Evolutionary conservation across 2,113 vertebrate species (phyloP), one percentile per base, ranked within the genome.

Genomic region (Oncorhynchus tshawytscha): DNA sequence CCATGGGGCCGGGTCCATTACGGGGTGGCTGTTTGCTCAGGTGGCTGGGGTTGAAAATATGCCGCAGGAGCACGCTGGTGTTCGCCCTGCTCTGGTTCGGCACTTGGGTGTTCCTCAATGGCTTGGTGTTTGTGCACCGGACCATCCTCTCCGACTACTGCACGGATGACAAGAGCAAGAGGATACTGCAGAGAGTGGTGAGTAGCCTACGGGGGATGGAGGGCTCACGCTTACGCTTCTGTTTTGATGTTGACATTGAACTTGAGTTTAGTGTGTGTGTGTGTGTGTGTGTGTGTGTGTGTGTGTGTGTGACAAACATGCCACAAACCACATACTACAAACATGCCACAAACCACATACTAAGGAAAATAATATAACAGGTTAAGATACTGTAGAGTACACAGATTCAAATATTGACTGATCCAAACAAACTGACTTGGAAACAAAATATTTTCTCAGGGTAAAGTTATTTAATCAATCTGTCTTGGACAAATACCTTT

Each of bases 131-230:
- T 78, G 92, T 95, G 65, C 95, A 94, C 90, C 89, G 94, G 77
- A 93, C 87, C 82, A 93, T 94, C 86, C 92, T 95, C 84, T 95
- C 96, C 0, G 96, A 96, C 89, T 94, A 91, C 91, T 98, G 96
- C 94, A 96, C 95, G 0, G 95, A 96, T n/a, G 92, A 95, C 90
- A 92, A 92, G 82, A 96, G 96, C 91, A 93, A 84, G 73, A 89
- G 89, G 87, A 95, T 97, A 81, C 94, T 98, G 88, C 94, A 95
- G n/a, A 90, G 91, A 71, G 94, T 98, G 96, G 96, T 98, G 95
- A 88, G 96, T 80, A 57, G 45, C 27, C 20, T 54, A 54, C 49
- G 9, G 16, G 45, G 45, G 48, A 1, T 20, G 57, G 15, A 34
- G 34, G 34, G 34, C 34, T 34, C 31, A 34, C 31, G 31, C 57